Evolutionary conservation across 2,888 invertebrate species (phyloP).

Genomic region (Mycogona germanica): DNA sequence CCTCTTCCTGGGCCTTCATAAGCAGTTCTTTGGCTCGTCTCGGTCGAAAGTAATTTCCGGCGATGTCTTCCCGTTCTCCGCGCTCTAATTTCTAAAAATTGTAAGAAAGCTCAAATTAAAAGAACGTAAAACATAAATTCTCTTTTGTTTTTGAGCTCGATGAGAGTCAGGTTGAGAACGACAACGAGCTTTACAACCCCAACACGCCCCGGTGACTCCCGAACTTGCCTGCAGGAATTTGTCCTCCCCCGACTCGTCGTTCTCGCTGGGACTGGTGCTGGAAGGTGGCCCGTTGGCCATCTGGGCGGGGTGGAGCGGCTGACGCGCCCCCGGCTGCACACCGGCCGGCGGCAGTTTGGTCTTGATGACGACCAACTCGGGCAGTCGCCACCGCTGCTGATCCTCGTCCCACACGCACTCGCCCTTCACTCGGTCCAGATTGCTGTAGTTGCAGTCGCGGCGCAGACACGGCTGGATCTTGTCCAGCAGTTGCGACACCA

Average conservation of each 20-base stretch:
- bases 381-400: constrained; percentile 53
- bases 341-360: constrained; percentile 56
- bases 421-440: constrained; percentile 53
- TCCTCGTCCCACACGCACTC: constrained; percentile 64
- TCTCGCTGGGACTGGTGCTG: not conserved
- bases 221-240: constrained; percentile 29
- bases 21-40: constrained; percentile 46
- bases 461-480: constrained; percentile 54
- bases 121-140: not conserved
- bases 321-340: constrained; percentile 24
- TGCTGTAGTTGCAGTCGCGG: constrained; percentile 60
- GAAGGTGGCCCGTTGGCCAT: constrained; percentile 14
- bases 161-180: too few relatives aligned
- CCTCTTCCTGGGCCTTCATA: constrained; percentile 43
- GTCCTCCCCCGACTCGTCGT: constrained; percentile 29
- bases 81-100: constrained; percentile 41
- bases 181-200: too few relatives aligned
- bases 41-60: constrained; percentile 59
- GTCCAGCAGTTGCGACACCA: constrained; percentile 50
- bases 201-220: too few relatives aligned
- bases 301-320: constrained; percentile 4
- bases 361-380: constrained; percentile 48
- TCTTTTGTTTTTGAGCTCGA: too few relatives aligned
- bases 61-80: constrained; percentile 47
- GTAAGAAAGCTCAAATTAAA: constrained; percentile 16